Evolutionary conservation across 2,888 invertebrate genomes (phyloP).

Genomic region (Drosophila pegasa): DNA sequence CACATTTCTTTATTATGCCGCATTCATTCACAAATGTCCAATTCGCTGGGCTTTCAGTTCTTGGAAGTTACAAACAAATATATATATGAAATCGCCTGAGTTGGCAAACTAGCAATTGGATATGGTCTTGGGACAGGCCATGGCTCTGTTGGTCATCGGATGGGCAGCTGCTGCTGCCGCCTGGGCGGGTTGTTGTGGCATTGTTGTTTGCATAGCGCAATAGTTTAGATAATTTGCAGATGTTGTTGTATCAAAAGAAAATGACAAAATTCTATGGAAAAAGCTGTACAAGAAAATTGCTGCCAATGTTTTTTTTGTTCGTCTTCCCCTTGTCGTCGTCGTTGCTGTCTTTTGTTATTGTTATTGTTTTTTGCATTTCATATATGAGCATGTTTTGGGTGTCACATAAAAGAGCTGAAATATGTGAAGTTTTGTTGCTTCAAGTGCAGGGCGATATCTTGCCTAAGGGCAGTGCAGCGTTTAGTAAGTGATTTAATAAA

Average conservation of each 20-base stretch:
- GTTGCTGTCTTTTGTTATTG: slow-evolving; percentile 18
- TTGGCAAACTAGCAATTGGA: slow-evolving; percentile 70
- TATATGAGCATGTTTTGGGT: slow-evolving; percentile 20
- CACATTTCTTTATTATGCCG: slow-evolving; percentile 10
- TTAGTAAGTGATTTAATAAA: not conserved
- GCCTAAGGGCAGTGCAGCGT: not conserved
- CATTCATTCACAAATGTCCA: slow-evolving; percentile 59
- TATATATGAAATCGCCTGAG: slow-evolving; percentile 51
- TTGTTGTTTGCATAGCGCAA: slow-evolving; percentile 61
- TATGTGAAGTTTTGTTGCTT: slow-evolving; percentile 8
- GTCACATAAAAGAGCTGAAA: slow-evolving; percentile 30
- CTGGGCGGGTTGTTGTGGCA: slow-evolving; percentile 24
- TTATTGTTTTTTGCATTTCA: slow-evolving; percentile 11
- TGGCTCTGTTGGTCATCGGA: slow-evolving; percentile 8
- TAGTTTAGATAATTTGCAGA: slow-evolving; percentile 56
- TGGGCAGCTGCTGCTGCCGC: not conserved
- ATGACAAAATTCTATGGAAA: slow-evolving; percentile 48
- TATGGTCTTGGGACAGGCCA: slow-evolving; percentile 53
- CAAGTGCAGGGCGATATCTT: not conserved
- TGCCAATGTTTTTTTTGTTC: slow-evolving; percentile 25
- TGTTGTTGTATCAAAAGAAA: slow-evolving; percentile 37
- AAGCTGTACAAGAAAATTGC: slow-evolving; percentile 43
- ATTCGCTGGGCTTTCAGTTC: slow-evolving; percentile 45
- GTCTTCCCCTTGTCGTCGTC: too few species aligned
- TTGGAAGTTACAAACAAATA: slow-evolving; percentile 49